Evolutionary conservation across 2,113 vertebrate species (phyloP), one percentile per base, ranked within the genome.

Genomic region (Nannospalax galili): DNA sequence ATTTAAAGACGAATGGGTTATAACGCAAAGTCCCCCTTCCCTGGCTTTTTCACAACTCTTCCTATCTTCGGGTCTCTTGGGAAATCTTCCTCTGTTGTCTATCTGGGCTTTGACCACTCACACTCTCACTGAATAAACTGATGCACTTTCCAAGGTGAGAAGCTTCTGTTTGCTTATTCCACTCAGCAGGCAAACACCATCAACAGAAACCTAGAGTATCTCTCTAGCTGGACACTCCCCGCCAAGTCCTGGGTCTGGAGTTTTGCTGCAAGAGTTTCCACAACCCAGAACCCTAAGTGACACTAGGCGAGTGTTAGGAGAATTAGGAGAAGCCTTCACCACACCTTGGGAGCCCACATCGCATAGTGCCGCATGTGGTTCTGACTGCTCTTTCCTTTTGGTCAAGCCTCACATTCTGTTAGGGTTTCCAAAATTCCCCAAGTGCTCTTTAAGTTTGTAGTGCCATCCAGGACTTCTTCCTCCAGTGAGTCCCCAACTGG

Each of bases 171-270:
- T 92, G 10, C 15, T 79, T 62, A n/a, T 65, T 12, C 24, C 32
- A 42, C 30, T 69, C 17, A 93, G 17, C 16, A 73, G 35, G 78
- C 0, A 72, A 37, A 15, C 10, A 20, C 32, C 32, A 37, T 40
- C 37, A 20, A 14, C 48, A 24, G 37, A 90, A 81, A 69, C 70
- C 2, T 79, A 86, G 0, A 37, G 12, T n/a, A 45, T 24, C 17
- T 19, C 28, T 56, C 45, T 67, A 30, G 9, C 9, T 40, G 14
- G 52, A 84, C 65, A 2, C 37, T 80, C 16, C 5, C 35, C 26
- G n/a, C 22, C 16, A 16, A 35, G 26, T 28, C 10, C 12, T 2
- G 1, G 6, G 1, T 5, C 32, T 56, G n/a, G 35, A 37, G 28
- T 26, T 30, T 90, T 85, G 37, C 72, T 77, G 42, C 19, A 56